These are phyloP conservation scores for Python bivittatus DNA, from an alignment of 2,113 vertebrate species.

Conservation along the genomic window DNA sequence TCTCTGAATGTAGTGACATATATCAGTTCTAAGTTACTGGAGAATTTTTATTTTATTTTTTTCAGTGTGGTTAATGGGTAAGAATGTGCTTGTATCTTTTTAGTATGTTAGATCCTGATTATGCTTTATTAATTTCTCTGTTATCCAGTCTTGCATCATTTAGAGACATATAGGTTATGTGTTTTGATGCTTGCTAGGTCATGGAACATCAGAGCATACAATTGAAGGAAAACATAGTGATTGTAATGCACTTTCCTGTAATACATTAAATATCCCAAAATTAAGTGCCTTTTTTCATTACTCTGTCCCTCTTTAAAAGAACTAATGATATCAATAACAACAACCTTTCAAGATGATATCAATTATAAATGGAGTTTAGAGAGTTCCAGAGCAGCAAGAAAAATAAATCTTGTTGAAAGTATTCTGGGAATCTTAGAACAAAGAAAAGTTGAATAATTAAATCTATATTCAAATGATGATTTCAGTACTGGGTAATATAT, in stretches of 20 bases:
- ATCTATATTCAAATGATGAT: conserved; percentile 1
- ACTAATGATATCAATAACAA: not conserved
- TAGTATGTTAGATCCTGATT: conserved; percentile 43
- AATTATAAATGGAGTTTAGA: not conserved
- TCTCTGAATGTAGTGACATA: not conserved
- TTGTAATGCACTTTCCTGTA: conserved; percentile 9
- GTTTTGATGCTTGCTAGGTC: not conserved
- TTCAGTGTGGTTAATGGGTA: conserved; percentile 26
- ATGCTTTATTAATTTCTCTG: conserved; percentile 27
- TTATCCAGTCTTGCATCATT: conserved; percentile 32
- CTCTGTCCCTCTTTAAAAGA: conserved; percentile 21
- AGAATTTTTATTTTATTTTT: conserved; percentile 31
- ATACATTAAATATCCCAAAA: conserved; percentile 17
- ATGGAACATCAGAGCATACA: not conserved
- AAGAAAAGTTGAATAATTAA: not conserved
- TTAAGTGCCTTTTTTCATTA: not conserved
- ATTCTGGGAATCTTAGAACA: not conserved
- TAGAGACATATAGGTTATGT: not conserved
- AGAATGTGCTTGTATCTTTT: conserved; percentile 20
- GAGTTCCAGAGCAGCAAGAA: conserved; percentile 14
- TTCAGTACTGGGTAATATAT: not conserved
- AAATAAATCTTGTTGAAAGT: not conserved
- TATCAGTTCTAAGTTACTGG: not conserved
- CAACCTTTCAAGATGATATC: not conserved
- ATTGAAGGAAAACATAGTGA: not conserved